Evolutionary conservation across 2,888 invertebrate species (phyloP), one percentile per base, ranked within the genome.

Genomic region (Helobdella robusta): DNA sequence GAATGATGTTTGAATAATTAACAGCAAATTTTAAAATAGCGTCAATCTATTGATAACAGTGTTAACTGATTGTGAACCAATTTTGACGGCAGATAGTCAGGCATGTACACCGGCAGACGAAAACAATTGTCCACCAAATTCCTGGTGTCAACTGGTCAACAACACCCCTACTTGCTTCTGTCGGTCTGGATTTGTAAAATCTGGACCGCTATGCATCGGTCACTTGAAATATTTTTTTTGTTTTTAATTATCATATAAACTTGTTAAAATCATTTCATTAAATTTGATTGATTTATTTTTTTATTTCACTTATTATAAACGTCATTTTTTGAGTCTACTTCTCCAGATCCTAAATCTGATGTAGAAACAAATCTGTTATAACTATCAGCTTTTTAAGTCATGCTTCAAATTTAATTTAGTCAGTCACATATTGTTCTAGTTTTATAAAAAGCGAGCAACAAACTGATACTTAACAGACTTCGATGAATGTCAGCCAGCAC

Each of bases 111-210:
- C n/a, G n/a, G n/a, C n/a, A n/a, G n/a, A n/a, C n/a, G 11, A 2
- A 11, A 62, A 2, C 28, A 20, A 62, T 6, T 62, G 32, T 11
- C 25, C 48, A 30, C 28, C 18, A 2, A 48, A 62, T 2, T 18
- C 30, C 1, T 62, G 56, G 56, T 56, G 56, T 56, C 56, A 56
- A 30, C 11, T 56, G 8, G 28, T 56, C n/a, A 32, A 56, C n/a
- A 32, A 2, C 1, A 28, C 32, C 5, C 56, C 56, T 11, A 56
- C 56, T 28, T 56, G 56, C 56, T n/a, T 6, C 32, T 56, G 56
- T 30, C 28, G 32, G 28, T 15, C 56, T n/a, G 56, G 56, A 30
- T 56, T 30, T 32, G 28, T 56, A 8, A 56, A 56, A 4, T 30
- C n/a, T n/a, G 56, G 28, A n/a, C 56, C n/a, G 15, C 28, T 56